phyloP scores from a whole-genome alignment of 64 coral and sea anemone species.

The Exaiptasia diaphana region DNA sequence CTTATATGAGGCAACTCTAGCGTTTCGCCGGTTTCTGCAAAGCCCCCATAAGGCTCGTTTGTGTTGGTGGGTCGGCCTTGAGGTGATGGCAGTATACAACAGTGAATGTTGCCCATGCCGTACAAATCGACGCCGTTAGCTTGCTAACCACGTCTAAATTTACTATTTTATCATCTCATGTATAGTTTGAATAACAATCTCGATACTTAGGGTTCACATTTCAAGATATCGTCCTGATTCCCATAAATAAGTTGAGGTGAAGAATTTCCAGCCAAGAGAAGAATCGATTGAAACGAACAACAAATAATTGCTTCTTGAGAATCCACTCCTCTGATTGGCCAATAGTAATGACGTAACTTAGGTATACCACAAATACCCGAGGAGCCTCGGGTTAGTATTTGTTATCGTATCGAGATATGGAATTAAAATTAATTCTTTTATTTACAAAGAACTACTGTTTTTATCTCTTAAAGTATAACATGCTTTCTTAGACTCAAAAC shows the following conservation, averaged over 20 bases:
- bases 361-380: not conserved
- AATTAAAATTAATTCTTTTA: not conserved
- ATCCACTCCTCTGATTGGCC: constrained; percentile 35
- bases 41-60: constrained; percentile 72
- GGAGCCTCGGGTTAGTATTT: not conserved
- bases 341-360: constrained; percentile 20
- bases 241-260: not conserved
- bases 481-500: too few relatives aligned
- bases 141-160: not conserved
- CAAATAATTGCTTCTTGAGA: constrained; percentile 28
- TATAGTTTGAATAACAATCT: not conserved
- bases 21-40: constrained; percentile 48
- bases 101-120: constrained; percentile 91
- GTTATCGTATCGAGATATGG: not conserved
- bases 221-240: constrained; percentile 2
- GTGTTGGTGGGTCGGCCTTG: constrained; percentile 60
- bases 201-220: not conserved
- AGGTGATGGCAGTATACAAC: constrained; percentile 87
- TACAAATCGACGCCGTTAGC: not conserved
- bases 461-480: too few relatives aligned
- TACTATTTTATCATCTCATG: not conserved
- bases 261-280: constrained; percentile 9
- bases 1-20: constrained; percentile 96
- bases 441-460: too few relatives aligned
- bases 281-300: constrained; percentile 45